Conservation (phyloP, 1,140 invertebrate species). For the Pachypeltis micranthus region DNA sequence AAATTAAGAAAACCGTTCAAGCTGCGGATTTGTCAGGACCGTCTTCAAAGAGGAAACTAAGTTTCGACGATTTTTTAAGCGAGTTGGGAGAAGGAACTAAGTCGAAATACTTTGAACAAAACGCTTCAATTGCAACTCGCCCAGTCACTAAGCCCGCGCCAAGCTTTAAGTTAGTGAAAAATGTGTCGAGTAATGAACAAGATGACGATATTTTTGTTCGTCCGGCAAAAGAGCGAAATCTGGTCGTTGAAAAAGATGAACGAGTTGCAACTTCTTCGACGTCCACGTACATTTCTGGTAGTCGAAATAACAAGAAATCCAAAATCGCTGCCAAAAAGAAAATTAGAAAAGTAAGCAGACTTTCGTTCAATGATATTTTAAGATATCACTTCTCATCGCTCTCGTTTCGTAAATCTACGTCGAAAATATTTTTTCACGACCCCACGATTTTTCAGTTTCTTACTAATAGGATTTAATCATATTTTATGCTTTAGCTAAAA, state of each 20-base stretch:
- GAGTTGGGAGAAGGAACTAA: neutral
- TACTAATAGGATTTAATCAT: too few species aligned
- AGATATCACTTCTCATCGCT: too few species aligned
- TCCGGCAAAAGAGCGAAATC: neutral
- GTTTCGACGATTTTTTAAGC: neutral
- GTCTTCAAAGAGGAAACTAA: neutral
- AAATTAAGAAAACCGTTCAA: too few species aligned
- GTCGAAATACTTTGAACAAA: neutral
- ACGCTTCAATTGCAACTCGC: neutral
- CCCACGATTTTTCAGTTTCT: too few species aligned
- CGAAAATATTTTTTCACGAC: too few species aligned
- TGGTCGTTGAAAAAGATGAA: neutral
- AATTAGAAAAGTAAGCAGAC: too few species aligned
- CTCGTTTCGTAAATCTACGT: too few species aligned
- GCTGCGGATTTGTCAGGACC: too few species aligned
- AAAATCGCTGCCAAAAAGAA: too few species aligned
- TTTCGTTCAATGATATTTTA: too few species aligned
- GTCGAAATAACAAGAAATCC: neutral
- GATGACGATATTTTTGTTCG: constrained; percentile 1
- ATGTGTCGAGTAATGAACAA: neutral
- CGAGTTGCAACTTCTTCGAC: too few species aligned
- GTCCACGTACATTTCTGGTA: neutral
- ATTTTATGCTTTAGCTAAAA: too few species aligned
- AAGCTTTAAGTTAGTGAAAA: neutral
- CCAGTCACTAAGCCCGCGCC: neutral